A percentile compares a stretch with the other conserved stretches of the same genome.
Evolutionary conservation across 2,797 vertebrate species (phyloP).

Genomic region (Scyliorhinus canicula): DNA sequence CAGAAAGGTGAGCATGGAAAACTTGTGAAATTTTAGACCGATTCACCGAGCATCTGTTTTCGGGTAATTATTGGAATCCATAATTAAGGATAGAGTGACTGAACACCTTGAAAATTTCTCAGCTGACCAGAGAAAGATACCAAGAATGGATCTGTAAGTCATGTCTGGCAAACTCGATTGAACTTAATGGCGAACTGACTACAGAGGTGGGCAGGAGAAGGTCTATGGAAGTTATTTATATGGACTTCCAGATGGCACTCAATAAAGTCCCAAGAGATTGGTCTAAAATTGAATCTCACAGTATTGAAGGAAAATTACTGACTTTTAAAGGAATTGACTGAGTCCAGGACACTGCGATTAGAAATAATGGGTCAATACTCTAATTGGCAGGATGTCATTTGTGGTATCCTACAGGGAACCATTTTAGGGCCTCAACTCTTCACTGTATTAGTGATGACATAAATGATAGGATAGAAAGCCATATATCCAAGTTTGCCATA

Average conservation of each 20-base stretch:
- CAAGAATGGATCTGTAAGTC: not conserved
- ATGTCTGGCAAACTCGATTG: not conserved
- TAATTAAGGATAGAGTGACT: too few species aligned
- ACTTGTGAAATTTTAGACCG: not conserved
- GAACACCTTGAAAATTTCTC: too few species aligned
- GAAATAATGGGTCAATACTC: too few species aligned
- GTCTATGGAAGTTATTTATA: not conserved
- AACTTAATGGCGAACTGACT: not conserved
- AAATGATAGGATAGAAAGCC: too few species aligned
- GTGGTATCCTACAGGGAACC: not conserved
- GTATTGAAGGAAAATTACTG: too few species aligned
- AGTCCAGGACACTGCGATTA: too few species aligned
- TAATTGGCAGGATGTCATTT: not conserved
- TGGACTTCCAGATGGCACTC: not conserved
- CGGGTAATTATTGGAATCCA: too few species aligned
- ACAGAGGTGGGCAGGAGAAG: not conserved
- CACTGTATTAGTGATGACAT: not conserved
- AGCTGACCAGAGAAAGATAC: not conserved
- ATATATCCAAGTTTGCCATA: too few species aligned
- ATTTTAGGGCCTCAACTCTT: not conserved
- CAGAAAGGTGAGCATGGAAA: not conserved
- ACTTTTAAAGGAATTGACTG: too few species aligned
- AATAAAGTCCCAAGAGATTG: not conserved
- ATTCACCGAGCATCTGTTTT: not conserved
- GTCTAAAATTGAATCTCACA: not conserved